Percentiles rank a stretch among this genome's conserved stretches.
phyloP scores from a whole-genome alignment of 1,140 invertebrate genomes.

The Heliothis virescens region DNA sequence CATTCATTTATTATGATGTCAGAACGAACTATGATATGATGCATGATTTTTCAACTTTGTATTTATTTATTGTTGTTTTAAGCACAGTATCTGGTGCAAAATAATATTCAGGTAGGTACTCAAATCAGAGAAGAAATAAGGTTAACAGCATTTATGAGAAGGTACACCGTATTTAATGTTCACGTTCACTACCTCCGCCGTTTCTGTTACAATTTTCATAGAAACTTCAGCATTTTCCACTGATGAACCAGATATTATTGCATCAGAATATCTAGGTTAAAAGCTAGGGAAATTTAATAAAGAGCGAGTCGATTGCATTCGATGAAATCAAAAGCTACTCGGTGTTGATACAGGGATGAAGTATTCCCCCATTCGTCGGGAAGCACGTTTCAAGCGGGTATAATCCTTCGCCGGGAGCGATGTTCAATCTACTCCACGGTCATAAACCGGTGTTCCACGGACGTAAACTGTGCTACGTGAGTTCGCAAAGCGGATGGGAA shows the following conservation, averaged over 20 bases:
- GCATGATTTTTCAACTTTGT: background rate
- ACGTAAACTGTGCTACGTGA: constrained; percentile 62
- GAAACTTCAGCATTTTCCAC: constrained; percentile 8
- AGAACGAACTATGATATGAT: background rate
- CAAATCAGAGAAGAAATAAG: too few species aligned
- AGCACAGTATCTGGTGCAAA: too few species aligned
- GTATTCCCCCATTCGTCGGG: constrained; percentile 46
- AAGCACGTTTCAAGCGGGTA: constrained; percentile 53
- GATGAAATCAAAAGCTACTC: constrained; percentile 51
- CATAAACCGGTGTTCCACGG: constrained; percentile 63
- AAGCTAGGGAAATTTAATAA: constrained; percentile 46
- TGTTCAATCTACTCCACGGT: constrained; percentile 65
- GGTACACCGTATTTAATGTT: too few species aligned
- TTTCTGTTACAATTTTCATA: background rate
- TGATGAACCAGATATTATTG: constrained; percentile 44
- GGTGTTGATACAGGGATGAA: constrained; percentile 51
- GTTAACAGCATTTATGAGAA: too few species aligned
- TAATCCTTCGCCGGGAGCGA: constrained; percentile 58
- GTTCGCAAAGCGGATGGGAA: constrained; percentile 49
- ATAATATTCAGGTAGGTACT: too few species aligned
- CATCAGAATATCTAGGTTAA: constrained; percentile 47
- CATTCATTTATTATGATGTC: constrained; percentile 17
- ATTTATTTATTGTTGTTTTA: too few species aligned
- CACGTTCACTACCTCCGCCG: background rate
- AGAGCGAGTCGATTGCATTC: constrained; percentile 39